phyloP scores from a whole-genome alignment of 2,797 vertebrate genomes.

The Tadarida brasiliensis region DNA sequence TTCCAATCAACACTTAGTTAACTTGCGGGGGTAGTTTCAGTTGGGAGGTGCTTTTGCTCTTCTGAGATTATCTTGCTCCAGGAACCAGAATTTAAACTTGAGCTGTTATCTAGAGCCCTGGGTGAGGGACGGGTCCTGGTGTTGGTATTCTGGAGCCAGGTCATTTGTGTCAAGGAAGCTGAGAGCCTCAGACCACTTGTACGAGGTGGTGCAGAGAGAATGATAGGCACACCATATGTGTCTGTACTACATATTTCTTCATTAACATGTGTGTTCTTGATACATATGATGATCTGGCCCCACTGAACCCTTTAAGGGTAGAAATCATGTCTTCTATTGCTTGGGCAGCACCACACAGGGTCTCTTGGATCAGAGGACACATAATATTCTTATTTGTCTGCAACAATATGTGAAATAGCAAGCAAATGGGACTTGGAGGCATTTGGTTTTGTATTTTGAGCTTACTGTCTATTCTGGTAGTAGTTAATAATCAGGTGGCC shows the following conservation, averaged over 20 bases:
- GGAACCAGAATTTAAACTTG: slow-evolving; percentile 16
- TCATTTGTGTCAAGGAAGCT: slow-evolving; percentile 8
- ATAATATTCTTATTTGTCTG: background rate
- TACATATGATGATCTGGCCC: background rate
- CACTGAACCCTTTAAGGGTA: background rate
- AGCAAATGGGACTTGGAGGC: slow-evolving; percentile 1
- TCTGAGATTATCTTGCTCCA: slow-evolving; percentile 30
- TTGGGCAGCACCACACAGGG: background rate
- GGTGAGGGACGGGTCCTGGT: background rate
- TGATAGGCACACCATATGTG: background rate
- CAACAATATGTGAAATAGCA: background rate
- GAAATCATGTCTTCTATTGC: slow-evolving; percentile 31
- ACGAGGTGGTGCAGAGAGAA: background rate
- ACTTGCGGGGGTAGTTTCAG: background rate
- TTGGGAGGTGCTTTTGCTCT: background rate
- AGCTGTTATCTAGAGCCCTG: background rate
- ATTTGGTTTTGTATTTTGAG: slow-evolving; percentile 50
- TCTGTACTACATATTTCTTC: background rate
- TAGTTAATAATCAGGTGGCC: slow-evolving; percentile 49
- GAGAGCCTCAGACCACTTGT: background rate
- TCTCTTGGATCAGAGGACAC: background rate
- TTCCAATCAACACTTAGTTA: background rate
- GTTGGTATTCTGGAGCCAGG: background rate
- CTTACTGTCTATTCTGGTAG: slow-evolving; percentile 36
- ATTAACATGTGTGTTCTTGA: background rate